A percentile compares a stretch with the other conserved stretches of the same genome.
phyloP scores from a whole-genome alignment of 2,113 vertebrate genomes.

The Cathartes aura region DNA sequence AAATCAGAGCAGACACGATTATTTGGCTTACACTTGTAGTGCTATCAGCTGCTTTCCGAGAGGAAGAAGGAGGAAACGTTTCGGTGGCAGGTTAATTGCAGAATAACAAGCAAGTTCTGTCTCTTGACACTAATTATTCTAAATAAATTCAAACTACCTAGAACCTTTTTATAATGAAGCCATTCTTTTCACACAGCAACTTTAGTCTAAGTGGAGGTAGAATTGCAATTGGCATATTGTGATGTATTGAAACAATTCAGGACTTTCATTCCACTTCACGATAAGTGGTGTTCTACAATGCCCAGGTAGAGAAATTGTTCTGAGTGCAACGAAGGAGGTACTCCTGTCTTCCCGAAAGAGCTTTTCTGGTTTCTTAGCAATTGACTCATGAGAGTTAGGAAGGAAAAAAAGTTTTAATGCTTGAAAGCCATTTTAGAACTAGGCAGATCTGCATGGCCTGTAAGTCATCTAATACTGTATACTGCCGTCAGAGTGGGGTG shows the following conservation, averaged over 20 bases:
- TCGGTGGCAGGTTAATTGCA: constrained; percentile 54
- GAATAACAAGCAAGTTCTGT: constrained; percentile 27
- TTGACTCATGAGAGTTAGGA: not conserved
- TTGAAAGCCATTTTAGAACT: not conserved
- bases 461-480: not conserved
- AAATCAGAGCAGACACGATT: constrained; percentile 6
- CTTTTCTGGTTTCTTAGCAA: not conserved
- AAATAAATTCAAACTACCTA: constrained; percentile 30
- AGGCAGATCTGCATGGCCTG: not conserved
- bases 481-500: not conserved
- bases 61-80: constrained; percentile 18
- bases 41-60: not conserved
- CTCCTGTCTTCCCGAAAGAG: not conserved
- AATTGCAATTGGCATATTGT: constrained; percentile 7
- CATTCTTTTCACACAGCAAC: constrained; percentile 17
- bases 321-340: not conserved
- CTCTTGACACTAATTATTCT: constrained; percentile 38
- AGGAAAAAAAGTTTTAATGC: not conserved
- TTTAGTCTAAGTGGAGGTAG: not conserved
- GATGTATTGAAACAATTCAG: constrained; percentile 9
- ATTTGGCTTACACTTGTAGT: constrained; percentile 23
- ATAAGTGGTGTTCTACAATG: not conserved
- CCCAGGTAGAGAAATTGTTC: not conserved
- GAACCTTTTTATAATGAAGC: constrained; percentile 19
- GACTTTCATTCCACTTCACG: not conserved